A percentile compares a stretch with the other conserved stretches of the same genome.
phyloP scores from a whole-genome alignment of 2,888 invertebrate genomes.

The Chrysolina haemoptera region DNA sequence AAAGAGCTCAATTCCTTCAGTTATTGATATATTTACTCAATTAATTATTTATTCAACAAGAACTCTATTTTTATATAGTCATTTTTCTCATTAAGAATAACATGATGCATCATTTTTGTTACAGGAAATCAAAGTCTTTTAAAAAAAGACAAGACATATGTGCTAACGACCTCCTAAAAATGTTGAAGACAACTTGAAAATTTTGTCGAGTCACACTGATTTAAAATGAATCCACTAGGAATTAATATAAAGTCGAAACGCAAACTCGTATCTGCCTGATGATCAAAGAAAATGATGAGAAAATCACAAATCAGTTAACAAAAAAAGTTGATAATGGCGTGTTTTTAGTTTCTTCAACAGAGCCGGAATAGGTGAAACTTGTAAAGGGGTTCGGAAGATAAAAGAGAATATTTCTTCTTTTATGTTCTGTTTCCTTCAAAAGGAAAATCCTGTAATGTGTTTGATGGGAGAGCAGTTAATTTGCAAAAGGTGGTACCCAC shows the following conservation, averaged over 20 bases:
- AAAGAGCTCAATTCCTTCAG: too few relatives aligned
- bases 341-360: not conserved
- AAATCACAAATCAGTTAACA: not conserved
- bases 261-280: not conserved
- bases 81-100: too few relatives aligned
- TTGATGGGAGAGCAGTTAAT: too few relatives aligned
- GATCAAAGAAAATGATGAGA: not conserved
- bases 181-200: not conserved
- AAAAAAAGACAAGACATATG: slow-evolving; percentile 4
- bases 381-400: too few relatives aligned
- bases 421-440: too few relatives aligned
- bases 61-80: too few relatives aligned
- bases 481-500: too few relatives aligned
- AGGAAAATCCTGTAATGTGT: too few relatives aligned
- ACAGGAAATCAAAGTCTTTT: slow-evolving; percentile 9
- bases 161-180: slow-evolving; percentile 12
- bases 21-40: too few relatives aligned
- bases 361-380: not conserved
- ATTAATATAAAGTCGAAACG: not conserved
- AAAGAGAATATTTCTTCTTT: too few relatives aligned
- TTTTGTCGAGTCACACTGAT: slow-evolving; percentile 1
- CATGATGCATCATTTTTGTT: not conserved
- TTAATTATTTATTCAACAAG: too few relatives aligned
- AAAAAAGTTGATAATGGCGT: not conserved
- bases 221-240: slow-evolving; percentile 3